Conservation (phyloP, 2,888 invertebrate genomes). For the Archips xylosteana region DNA sequence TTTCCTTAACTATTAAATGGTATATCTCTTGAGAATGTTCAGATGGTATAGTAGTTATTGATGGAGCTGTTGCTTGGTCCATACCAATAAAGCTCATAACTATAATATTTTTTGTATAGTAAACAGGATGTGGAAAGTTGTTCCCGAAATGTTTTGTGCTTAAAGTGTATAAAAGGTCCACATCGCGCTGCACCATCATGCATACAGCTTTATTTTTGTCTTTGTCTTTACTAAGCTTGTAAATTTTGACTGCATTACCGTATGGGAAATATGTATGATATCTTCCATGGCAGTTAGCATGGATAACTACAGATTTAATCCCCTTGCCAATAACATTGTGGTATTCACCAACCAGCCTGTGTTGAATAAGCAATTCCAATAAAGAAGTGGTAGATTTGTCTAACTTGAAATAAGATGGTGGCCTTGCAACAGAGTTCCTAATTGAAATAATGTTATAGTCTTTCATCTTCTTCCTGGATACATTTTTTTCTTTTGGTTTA, state of each 20-base stretch:
- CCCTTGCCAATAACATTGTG: constrained; percentile 25
- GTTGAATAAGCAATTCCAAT: constrained; percentile 7
- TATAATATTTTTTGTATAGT: constrained; percentile 8
- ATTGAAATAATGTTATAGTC: constrained; percentile 20
- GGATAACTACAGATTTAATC: constrained; percentile 11
- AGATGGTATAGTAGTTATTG: neutral
- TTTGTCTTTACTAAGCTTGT: constrained; percentile 12
- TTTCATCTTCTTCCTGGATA: constrained; percentile 11
- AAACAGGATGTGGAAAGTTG: constrained; percentile 24
- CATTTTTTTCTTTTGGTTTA: neutral
- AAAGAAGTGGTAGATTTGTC: constrained; percentile 11
- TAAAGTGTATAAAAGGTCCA: constrained; percentile 18
- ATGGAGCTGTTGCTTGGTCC: constrained; percentile 18
- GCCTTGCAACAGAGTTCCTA: neutral
- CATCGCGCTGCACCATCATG: constrained; percentile 17
- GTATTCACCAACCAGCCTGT: neutral
- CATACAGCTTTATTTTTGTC: constrained; percentile 23
- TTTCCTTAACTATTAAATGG: constrained; percentile 10
- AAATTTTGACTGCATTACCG: constrained; percentile 26
- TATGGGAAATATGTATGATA: constrained; percentile 23
- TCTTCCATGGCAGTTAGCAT: constrained; percentile 7
- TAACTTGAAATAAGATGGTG: constrained; percentile 12
- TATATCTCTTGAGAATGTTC: constrained; percentile 2
- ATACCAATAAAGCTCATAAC: constrained; percentile 31
- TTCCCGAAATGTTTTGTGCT: constrained; percentile 4